These are phyloP conservation scores for Ctenosaura bakeri DNA, from an alignment of 2,797 vertebrate genomes.

Conservation along the genomic window DNA sequence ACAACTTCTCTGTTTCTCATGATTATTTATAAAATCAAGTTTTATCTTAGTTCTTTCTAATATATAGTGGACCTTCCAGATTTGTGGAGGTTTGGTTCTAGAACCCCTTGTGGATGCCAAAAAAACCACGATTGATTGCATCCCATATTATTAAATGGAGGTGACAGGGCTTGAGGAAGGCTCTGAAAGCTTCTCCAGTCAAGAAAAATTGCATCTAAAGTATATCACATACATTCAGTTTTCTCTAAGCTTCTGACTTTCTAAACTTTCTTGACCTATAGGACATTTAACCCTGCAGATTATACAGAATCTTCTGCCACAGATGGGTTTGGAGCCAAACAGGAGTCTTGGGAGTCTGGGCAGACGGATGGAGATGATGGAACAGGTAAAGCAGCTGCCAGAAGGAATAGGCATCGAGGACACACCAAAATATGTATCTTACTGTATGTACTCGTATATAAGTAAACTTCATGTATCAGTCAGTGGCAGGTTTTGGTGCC, in stretches of 20 bases:
- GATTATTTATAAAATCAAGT: too few relatives aligned
- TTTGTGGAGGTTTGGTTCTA: too few relatives aligned
- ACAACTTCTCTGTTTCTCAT: too few relatives aligned
- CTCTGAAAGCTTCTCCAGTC: not conserved
- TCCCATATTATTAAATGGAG: too few relatives aligned
- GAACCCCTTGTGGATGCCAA: too few relatives aligned
- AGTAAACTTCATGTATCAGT: too few relatives aligned
- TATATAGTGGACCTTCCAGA: too few relatives aligned
- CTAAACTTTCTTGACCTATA: conserved; percentile 76
- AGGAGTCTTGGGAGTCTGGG: conserved; percentile 88
- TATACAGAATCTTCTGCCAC: conserved; percentile 87
- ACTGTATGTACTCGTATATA: not conserved
- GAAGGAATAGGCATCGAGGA: not conserved
- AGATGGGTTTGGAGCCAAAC: conserved; percentile 85
- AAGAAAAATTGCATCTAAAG: not conserved
- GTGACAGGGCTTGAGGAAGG: not conserved
- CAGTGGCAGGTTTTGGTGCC: too few relatives aligned
- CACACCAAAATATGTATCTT: not conserved
- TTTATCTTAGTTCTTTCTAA: too few relatives aligned
- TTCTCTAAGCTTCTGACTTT: conserved; percentile 70
- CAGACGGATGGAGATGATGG: conserved; percentile 88
- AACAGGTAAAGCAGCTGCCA: conserved; percentile 82
- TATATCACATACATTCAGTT: not conserved
- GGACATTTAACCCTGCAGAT: conserved; percentile 96
- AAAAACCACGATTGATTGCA: too few relatives aligned